phyloP scores from a whole-genome alignment of 2,888 invertebrate species.

The Chamaedrilus cognettii region DNA sequence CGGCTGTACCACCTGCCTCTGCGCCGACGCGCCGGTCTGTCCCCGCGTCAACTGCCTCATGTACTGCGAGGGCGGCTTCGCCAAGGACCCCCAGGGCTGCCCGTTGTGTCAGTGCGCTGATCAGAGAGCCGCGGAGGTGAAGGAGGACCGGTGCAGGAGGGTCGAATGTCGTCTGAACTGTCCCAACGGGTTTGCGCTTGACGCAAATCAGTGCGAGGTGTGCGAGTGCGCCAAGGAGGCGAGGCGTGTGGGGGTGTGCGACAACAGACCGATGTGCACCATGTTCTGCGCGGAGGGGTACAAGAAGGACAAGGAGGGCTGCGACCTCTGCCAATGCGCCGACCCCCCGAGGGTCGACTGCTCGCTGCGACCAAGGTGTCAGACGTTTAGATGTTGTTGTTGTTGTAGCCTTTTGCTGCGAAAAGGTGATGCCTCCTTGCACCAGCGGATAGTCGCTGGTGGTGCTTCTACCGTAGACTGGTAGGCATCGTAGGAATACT shows the following conservation, averaged over 20 bases:
- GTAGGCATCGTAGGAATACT: no score
- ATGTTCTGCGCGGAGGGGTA: conserved; percentile 31
- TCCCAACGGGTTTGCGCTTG: conserved; percentile 13
- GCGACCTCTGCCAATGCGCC: conserved; percentile 29
- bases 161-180: conserved; percentile 13
- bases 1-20: conserved; percentile 5
- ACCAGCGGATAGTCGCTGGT: no score
- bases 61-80: conserved; percentile 17
- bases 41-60: conserved; percentile 8
- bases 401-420: no score
- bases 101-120: conserved; percentile 18
- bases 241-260: no score
- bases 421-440: no score
- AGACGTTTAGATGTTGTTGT: no score
- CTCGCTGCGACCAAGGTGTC: no score
- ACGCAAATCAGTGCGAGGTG: conserved; percentile 18
- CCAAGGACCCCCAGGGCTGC: conserved; percentile 18
- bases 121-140: background rate
- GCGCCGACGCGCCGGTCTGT: background rate
- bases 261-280: conserved; percentile 21
- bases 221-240: conserved; percentile 21
- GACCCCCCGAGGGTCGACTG: no score
- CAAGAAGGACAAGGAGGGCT: conserved; percentile 29
- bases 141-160: background rate
- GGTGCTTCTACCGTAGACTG: no score